Base-by-base conservation (phyloP, 1,140 invertebrate genomes). In the Aphidius gifuensis region DNA sequence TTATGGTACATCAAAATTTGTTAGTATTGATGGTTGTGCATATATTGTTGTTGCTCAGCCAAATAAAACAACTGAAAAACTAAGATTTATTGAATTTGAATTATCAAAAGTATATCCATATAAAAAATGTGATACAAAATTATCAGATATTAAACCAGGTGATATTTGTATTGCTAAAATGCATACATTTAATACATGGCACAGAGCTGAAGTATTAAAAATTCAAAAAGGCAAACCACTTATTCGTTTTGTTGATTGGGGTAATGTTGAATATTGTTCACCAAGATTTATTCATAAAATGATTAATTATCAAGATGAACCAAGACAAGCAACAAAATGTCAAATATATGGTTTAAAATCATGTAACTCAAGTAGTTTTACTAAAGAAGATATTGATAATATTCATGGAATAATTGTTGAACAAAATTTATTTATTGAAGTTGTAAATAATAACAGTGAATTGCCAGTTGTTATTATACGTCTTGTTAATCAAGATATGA, bases 231-330 rank as follows among this genome's bases (percentile, higher is more conserved):
- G 47, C 23, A 46, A 57, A 16, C n/a, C 50, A 5, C 16, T 46
- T 46, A 78, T 85, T 0, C 46, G 71, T 32, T 84, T 83, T 66
- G 73, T 85, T 0, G 84, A 85, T 70, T 85, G 83, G 64, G 84
- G 84, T 5, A 85, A 83, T 63, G 43, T 71, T 4, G 83, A 84
- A 7, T 62, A 9, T 69, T 69, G 72, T 3, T 86, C 39, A 42
- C 85, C 23, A 60, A 73, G 1, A 74, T 82, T 4, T 67, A 71
- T 5, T 79, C 85, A 84, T 9, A 87, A 85, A 66, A 80, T 82
- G 61, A 76, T 88, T 3, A 80, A 84, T 5, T 79, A 87, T 39
- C 70, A 79, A 2, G 69, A 88, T 50, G 79, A 89, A 23, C 87
- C 87, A 2, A 77, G 82, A 4, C 83, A 80, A 53, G 69, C 71